Evolutionary conservation across 2,797 vertebrate genomes (phyloP).

Genomic region (Xenentodon cancila): DNA sequence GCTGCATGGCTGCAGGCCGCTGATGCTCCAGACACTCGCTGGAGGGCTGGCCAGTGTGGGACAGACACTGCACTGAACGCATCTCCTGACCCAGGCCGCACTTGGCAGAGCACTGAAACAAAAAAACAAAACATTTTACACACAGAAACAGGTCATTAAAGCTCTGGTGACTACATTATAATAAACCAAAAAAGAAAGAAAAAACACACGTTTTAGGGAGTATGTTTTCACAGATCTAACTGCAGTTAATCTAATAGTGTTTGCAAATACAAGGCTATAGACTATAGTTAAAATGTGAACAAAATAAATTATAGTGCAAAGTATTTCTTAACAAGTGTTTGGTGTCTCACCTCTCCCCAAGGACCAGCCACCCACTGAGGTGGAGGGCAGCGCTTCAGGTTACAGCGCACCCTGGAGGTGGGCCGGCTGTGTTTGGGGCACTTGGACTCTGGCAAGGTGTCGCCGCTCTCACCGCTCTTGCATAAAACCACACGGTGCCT

Average conservation of each 20-base stretch:
- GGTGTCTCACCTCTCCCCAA: constrained; percentile 91
- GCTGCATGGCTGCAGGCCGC: constrained; percentile 87
- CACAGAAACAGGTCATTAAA: not conserved
- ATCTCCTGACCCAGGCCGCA: constrained; percentile 94
- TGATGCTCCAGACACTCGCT: constrained; percentile 88
- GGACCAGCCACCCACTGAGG: constrained; percentile 93
- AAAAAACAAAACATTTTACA: constrained; percentile 14
- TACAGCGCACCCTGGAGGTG: constrained; percentile 93
- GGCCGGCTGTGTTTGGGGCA: constrained; percentile 88
- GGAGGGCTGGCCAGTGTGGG: constrained; percentile 88
- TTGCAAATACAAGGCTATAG: too few relatives aligned
- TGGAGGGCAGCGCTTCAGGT: constrained; percentile 93
- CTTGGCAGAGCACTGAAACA: constrained; percentile 88
- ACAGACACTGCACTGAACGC: constrained; percentile 90
- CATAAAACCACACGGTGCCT: constrained; percentile 94
- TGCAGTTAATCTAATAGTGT: too few relatives aligned
- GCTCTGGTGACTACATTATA: too few relatives aligned
- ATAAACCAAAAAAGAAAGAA: too few relatives aligned
- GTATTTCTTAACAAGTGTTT: not conserved
- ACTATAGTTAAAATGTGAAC: too few relatives aligned
- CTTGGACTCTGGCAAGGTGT: constrained; percentile 84
- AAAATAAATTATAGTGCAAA: too few relatives aligned
- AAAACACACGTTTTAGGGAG: too few relatives aligned
- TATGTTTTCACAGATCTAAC: too few relatives aligned
- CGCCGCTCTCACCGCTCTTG: constrained; percentile 89